A percentile compares a stretch with the other conserved stretches of the same genome.
phyloP scores from a whole-genome alignment of 2,888 invertebrate species.

The Opisthograptis luteolata region DNA sequence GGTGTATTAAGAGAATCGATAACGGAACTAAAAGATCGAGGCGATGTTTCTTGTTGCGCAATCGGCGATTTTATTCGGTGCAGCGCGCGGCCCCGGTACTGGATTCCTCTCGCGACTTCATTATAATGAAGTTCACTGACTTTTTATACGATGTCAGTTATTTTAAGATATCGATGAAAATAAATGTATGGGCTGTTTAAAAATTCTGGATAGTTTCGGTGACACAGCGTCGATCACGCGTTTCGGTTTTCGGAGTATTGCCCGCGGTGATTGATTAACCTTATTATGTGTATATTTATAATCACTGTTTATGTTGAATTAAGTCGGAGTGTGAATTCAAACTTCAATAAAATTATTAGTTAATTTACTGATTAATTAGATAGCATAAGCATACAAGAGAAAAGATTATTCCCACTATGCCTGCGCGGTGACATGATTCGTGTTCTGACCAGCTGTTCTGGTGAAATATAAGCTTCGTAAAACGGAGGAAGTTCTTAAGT shows the following conservation, averaged over 20 bases:
- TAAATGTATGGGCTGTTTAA: conserved; percentile 32
- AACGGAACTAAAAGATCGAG: conserved; percentile 65
- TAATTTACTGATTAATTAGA: no score
- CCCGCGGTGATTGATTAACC: conserved; percentile 11
- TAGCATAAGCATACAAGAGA: no score
- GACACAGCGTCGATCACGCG: conserved; percentile 17
- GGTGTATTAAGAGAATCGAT: conserved; percentile 60
- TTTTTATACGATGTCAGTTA: conserved; percentile 49
- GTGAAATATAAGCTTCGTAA: no score
- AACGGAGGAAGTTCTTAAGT: no score
- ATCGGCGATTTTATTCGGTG: conserved; percentile 66
- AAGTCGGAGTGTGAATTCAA: no score
- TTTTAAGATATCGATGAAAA: conserved; percentile 39
- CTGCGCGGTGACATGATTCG: no score
- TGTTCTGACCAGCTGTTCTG: no score
- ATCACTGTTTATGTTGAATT: no score
- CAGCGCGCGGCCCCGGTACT: conserved; percentile 60
- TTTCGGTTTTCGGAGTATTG: conserved; percentile 1
- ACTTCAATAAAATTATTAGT: no score
- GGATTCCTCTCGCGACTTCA: conserved; percentile 59
- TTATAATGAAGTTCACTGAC: conserved; percentile 58
- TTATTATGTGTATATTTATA: neutral
- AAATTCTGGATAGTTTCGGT: conserved; percentile 28
- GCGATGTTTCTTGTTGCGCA: conserved; percentile 64
- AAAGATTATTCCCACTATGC: no score